These are phyloP conservation scores for Odiellus spinosus DNA, from an alignment of 2,888 invertebrate genomes.

Conservation along the genomic window DNA sequence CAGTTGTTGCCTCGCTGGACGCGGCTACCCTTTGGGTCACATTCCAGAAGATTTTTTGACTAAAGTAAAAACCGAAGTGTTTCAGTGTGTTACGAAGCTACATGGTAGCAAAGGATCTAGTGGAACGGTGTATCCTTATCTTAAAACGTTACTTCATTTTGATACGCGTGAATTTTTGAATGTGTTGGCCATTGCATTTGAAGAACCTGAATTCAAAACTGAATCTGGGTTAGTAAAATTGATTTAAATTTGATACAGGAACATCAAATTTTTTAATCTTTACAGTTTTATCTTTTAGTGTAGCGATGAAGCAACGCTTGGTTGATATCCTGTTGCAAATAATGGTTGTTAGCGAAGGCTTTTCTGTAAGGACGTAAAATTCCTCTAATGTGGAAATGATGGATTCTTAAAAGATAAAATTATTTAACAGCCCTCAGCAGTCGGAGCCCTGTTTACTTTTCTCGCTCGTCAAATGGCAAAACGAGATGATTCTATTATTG, in stretches of 20 bases:
- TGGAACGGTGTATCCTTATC: slow-evolving; percentile 20
- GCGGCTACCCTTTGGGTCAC: slow-evolving; percentile 60
- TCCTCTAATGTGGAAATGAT: background rate
- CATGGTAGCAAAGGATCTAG: slow-evolving; percentile 30
- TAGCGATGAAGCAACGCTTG: slow-evolving; percentile 48
- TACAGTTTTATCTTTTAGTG: slow-evolving; percentile 20
- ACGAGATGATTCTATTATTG: slow-evolving; percentile 32
- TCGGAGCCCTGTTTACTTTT: slow-evolving; percentile 47
- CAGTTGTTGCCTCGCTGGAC: slow-evolving; percentile 69
- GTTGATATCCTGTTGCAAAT: slow-evolving; percentile 61
- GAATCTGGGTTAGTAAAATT: slow-evolving; percentile 33
- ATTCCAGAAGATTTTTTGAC: slow-evolving; percentile 45
- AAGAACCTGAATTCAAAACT: slow-evolving; percentile 57
- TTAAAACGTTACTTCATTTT: slow-evolving; percentile 53
- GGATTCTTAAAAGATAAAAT: background rate
- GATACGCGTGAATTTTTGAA: slow-evolving; percentile 72
- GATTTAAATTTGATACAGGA: background rate
- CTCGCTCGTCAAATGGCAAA: slow-evolving; percentile 46
- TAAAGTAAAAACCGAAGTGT: slow-evolving; percentile 55
- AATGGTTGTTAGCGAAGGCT: slow-evolving; percentile 46
- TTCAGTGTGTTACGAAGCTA: slow-evolving; percentile 50
- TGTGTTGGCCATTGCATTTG: slow-evolving; percentile 66
- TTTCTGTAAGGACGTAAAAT: slow-evolving; percentile 38
- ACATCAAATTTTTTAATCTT: background rate
- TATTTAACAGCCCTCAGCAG: slow-evolving; percentile 37